Percentiles rank a stretch among this genome's conserved stretches.
Evolutionary conservation across 2,113 vertebrate genomes (phyloP).

Genomic region (Etia nguti): DNA sequence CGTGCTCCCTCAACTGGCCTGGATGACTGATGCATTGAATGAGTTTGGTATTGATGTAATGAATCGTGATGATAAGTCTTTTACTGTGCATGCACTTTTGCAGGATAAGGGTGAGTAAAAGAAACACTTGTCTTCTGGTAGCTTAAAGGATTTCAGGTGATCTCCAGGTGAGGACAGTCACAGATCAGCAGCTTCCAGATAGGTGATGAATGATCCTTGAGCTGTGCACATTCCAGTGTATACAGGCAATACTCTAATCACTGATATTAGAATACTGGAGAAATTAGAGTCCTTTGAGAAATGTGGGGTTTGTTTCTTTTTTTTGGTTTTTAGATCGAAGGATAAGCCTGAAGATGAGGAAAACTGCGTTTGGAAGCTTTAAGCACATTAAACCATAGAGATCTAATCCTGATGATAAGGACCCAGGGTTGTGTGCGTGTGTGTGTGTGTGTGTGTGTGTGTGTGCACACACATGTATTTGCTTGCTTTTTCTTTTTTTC

Average conservation of each 20-base stretch:
- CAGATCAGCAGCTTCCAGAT: constrained; percentile 3
- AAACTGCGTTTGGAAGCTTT: constrained; percentile 28
- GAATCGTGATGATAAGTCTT: neutral
- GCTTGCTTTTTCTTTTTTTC: neutral
- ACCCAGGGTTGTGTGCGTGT: neutral
- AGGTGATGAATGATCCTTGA: constrained; percentile 27
- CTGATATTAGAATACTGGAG: constrained; percentile 15
- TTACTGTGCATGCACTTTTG: neutral
- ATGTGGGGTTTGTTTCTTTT: neutral
- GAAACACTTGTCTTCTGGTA: neutral
- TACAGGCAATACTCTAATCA: constrained; percentile 5
- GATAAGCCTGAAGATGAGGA: constrained; percentile 34
- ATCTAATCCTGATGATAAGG: constrained; percentile 49
- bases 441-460: neutral
- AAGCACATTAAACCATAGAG: constrained; percentile 43
- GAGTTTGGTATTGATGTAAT: neutral
- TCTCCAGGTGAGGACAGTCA: neutral
- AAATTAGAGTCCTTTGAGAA: constrained; percentile 5
- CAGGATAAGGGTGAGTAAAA: neutral
- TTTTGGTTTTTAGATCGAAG: constrained; percentile 1
- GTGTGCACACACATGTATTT: neutral
- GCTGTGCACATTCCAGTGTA: neutral
- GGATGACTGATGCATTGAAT: constrained; percentile 14
- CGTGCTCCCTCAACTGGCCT: neutral
- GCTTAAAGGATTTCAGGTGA: constrained; percentile 9